Evolutionary conservation across 2,797 vertebrate genomes (phyloP).

Genomic region (Gallirallus australis): DNA sequence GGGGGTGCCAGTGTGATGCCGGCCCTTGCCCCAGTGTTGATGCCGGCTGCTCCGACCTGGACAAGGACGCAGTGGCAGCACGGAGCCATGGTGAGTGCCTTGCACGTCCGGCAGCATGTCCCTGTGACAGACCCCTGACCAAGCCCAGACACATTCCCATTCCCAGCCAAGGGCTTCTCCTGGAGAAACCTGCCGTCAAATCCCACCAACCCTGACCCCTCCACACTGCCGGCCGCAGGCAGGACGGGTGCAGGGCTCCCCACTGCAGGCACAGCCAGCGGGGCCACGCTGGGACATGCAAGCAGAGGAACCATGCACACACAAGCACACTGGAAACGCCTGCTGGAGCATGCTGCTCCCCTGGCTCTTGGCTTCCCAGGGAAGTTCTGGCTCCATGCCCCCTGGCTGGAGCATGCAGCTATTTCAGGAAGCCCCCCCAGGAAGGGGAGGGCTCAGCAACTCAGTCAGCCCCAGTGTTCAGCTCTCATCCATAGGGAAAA

Average conservation of each 20-base stretch:
- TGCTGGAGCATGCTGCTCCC: background rate
- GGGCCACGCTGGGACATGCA: conserved; percentile 1
- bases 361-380: conserved; percentile 47
- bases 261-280: background rate
- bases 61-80: background rate
- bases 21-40: fast-evolving
- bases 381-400: conserved; percentile 59
- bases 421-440: conserved; percentile 66
- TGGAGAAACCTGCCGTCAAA: background rate
- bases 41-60: background rate
- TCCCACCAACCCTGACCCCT: background rate
- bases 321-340: background rate
- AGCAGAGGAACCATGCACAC: background rate
- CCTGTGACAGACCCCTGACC: fast-evolving
- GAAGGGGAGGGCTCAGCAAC: background rate
- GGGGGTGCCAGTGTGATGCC: background rate
- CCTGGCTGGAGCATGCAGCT: conserved; percentile 51
- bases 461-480: background rate
- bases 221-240: fast-evolving
- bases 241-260: background rate
- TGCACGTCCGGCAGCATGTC: fast-evolving
- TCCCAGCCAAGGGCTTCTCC: background rate
- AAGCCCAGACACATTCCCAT: fast-evolving
- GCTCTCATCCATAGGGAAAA: background rate
- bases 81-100: fast-evolving